Evolutionary conservation across 2,797 vertebrate species (phyloP).

Genomic region (Malurus splendens): DNA sequence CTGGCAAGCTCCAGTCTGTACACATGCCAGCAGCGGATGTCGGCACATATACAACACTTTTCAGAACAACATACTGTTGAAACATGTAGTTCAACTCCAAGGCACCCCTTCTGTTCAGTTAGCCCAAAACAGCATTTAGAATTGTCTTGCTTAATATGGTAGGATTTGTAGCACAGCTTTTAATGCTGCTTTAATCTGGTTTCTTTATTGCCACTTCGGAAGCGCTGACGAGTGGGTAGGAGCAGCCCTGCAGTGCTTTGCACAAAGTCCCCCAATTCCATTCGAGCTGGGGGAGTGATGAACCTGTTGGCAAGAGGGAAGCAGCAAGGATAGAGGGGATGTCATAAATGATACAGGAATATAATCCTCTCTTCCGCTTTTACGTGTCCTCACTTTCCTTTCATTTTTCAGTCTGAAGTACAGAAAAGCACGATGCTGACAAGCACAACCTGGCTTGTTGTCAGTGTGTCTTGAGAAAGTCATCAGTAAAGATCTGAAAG

Average conservation of each 20-base stretch:
- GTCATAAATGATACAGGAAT: not conserved
- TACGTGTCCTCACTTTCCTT: not conserved
- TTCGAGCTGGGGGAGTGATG: not conserved
- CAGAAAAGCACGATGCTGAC: not conserved
- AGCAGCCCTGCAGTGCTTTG: not conserved
- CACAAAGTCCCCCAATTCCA: not conserved
- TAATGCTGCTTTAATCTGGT: conserved; percentile 19
- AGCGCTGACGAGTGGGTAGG: not conserved
- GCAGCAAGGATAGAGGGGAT: not conserved
- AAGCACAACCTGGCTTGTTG: not conserved
- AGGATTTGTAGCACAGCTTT: conserved; percentile 16
- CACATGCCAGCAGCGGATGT: conserved; percentile 62
- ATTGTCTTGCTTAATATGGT: conserved; percentile 9
- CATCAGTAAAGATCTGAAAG: not conserved
- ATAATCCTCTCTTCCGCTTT: not conserved
- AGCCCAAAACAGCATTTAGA: not conserved
- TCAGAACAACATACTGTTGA: conserved; percentile 49
- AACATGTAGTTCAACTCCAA: conserved; percentile 52
- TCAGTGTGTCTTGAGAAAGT: not conserved
- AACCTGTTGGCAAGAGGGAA: not conserved
- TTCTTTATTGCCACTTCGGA: not conserved
- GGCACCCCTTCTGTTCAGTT: conserved; percentile 24
- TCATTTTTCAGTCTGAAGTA: not conserved
- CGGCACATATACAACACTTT: conserved; percentile 59
- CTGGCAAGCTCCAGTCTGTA: conserved; percentile 32